These are phyloP conservation scores for Tenthredo scrophulariae DNA, from an alignment of 2,888 invertebrate species.

Conservation along the genomic window DNA sequence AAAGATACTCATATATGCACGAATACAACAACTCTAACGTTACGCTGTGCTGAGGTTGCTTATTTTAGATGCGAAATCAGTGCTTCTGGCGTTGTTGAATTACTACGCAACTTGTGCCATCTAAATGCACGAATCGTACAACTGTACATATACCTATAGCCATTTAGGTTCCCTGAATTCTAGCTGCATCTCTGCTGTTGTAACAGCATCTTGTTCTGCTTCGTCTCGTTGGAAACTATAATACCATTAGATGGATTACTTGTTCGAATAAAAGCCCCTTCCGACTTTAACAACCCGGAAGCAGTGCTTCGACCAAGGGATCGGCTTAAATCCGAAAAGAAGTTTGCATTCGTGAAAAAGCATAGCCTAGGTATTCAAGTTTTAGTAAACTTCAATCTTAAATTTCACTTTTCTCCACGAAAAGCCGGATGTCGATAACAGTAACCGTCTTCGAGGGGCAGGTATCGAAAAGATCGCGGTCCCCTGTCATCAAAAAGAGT, in stretches of 20 bases:
- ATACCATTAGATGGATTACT: neutral
- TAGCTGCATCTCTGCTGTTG: slow-evolving; percentile 1
- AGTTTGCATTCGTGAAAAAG: neutral
- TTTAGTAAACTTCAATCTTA: neutral
- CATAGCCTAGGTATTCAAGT: neutral
- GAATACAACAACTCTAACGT: neutral
- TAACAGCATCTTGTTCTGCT: neutral
- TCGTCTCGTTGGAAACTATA: slow-evolving; percentile 4
- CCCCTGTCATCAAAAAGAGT: slow-evolving; percentile 28
- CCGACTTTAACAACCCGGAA: neutral
- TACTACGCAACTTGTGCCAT: slow-evolving; percentile 41
- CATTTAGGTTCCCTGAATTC: neutral
- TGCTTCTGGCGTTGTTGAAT: slow-evolving; percentile 26
- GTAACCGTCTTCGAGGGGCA: neutral
- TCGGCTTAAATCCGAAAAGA: neutral
- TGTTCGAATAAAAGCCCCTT: neutral
- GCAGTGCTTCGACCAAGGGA: neutral
- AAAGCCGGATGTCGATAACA: slow-evolving; percentile 13
- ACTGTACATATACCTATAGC: slow-evolving; percentile 1
- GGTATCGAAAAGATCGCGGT: neutral
- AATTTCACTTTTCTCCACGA: neutral
- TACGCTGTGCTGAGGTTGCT: neutral
- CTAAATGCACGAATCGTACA: slow-evolving; percentile 30
- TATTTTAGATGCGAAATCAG: slow-evolving; percentile 15
- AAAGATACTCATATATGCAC: neutral